Evolutionary conservation across 2,113 vertebrate species (phyloP).

Genomic region (Salvelinus alpinus): DNA sequence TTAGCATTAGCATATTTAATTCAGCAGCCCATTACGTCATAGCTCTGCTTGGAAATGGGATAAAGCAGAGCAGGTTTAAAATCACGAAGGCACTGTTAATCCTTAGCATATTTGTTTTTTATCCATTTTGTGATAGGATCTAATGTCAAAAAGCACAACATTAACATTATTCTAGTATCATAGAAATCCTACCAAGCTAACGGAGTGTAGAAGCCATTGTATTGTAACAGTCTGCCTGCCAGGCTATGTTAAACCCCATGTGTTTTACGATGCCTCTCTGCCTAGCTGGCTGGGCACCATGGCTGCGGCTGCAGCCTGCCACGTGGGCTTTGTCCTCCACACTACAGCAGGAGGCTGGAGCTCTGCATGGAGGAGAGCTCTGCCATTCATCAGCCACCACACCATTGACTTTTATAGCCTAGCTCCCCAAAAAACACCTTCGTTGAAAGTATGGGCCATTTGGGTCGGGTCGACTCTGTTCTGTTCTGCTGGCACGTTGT

Average conservation of each 20-base stretch:
- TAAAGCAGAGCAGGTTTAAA: background rate
- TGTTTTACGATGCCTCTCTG: slow-evolving; percentile 33
- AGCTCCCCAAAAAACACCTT: slow-evolving; percentile 36
- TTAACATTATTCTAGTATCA: background rate
- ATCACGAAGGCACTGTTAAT: background rate
- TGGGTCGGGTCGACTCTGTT: background rate
- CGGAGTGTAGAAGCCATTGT: background rate
- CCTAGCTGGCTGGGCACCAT: slow-evolving; percentile 45
- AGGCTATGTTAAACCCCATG: slow-evolving; percentile 37
- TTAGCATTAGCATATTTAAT: slow-evolving; percentile 39
- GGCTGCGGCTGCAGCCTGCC: slow-evolving; percentile 54
- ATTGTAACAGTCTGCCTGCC: slow-evolving; percentile 4
- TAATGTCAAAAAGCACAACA: background rate
- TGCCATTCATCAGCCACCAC: slow-evolving; percentile 65
- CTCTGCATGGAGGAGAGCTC: slow-evolving; percentile 14
- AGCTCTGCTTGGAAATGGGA: background rate
- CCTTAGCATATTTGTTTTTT: background rate
- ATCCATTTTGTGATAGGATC: background rate
- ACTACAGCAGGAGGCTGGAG: slow-evolving; percentile 33
- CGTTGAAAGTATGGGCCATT: slow-evolving; percentile 42
- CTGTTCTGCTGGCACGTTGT: slow-evolving; percentile 29
- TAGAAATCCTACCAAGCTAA: background rate
- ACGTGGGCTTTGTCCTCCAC: slow-evolving; percentile 40
- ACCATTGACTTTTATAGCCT: slow-evolving; percentile 50
- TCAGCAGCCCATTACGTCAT: slow-evolving; percentile 7